phyloP scores from a whole-genome alignment of 2,797 vertebrate species.

The Petrocephalus schoutedeni region DNA sequence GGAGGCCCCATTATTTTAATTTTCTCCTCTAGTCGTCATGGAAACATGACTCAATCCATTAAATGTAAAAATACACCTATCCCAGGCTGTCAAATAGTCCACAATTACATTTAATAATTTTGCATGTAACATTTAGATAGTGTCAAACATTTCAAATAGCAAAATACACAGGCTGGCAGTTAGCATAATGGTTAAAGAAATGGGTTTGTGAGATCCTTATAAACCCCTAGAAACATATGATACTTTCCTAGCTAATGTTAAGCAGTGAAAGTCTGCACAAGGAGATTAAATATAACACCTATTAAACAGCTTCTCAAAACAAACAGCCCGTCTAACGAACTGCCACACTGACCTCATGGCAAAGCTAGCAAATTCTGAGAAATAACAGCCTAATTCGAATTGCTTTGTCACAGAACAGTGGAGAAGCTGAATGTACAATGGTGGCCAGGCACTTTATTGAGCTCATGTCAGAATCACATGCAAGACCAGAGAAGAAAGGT shows the following conservation, averaged over 20 bases:
- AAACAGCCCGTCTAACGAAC: background rate
- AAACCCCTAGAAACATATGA: background rate
- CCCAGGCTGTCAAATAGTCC: background rate
- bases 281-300: background rate
- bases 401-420: background rate
- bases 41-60: slow-evolving; percentile 7
- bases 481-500: background rate
- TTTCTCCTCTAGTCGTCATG: background rate
- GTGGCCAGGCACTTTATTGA: background rate
- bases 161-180: background rate
- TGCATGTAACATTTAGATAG: background rate
- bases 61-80: slow-evolving; percentile 3
- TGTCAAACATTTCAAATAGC: background rate
- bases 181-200: background rate
- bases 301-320: background rate
- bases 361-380: background rate
- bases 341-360: background rate
- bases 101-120: background rate
- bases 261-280: background rate
- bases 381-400: background rate
- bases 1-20: background rate
- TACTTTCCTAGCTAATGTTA: background rate
- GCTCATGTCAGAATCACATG: background rate
- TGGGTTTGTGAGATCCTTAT: background rate
- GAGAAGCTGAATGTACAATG: background rate